Evolutionary conservation across 2,797 vertebrate species (phyloP), one percentile per base, ranked within the genome.

Genomic region (Poecile montanus): DNA sequence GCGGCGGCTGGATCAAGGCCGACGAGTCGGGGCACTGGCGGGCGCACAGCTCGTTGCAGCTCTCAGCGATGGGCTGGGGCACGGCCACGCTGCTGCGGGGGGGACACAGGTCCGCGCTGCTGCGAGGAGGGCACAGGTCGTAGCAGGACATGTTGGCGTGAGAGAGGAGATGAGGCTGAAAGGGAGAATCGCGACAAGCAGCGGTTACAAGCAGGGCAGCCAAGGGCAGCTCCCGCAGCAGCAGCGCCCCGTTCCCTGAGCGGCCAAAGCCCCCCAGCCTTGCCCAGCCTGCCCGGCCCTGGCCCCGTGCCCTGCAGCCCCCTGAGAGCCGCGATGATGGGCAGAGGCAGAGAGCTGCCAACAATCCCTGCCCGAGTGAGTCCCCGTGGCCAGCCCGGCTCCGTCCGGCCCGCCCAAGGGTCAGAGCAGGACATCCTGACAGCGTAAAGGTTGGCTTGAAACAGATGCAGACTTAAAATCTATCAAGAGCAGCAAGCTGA

Each of bases 401-500:
- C 38, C 4, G 2, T 62, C 19, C 27, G 18, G 34, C 34, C 34
- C 7, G 34, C 34, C 34, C 34, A 34, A 34, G 34, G 27, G 34
- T 70, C 42, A 1, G 19, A 54, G 62, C 16, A 91, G 36, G 76
- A 73, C 85, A 85, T 61, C 32, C 42, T 74, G 14, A 1, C 2
- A 5, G 10, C 8, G 3, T 51, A 20, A 2, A n/a, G 32, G 6
- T 16, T 1, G 5, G 5, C 50, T 67, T 63, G 15, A 3, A 3
- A 10, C 4, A 4, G 18, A 2, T 2, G 16, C 36, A 16, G 30
- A 7, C 1, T 1, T 7, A 10, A 29, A 38, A 18, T 0, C 25
- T 57, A 1, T 21, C 13, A 58, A 44, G 48, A 3, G 3, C 4
- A 29, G 4, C 3, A 4, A 1, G 0, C 3, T 22, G 25, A 6